Evolutionary conservation across 92 coral and sea anemone genomes (phyloP).

Genomic region (Actinostola sp.): DNA sequence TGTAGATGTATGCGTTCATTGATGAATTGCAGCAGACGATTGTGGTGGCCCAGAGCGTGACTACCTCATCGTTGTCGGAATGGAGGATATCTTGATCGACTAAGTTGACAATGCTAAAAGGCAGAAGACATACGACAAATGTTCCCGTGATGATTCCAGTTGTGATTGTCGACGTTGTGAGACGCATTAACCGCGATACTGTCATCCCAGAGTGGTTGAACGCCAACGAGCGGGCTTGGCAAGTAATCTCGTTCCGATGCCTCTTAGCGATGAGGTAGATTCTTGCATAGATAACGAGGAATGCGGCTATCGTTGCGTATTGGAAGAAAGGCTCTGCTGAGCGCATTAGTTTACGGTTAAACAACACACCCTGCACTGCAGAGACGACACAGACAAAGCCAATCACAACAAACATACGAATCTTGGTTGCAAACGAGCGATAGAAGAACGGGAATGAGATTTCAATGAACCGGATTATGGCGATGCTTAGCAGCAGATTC

Average conservation of each 20-base stretch:
- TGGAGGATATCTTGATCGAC: conserved; percentile 1
- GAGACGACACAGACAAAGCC: conserved; percentile 32
- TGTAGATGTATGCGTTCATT: conserved; percentile 55
- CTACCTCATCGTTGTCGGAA: conserved; percentile 1
- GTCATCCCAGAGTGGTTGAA: conserved; percentile 32
- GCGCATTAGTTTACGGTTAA: conserved; percentile 22
- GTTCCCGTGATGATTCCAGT: conserved; percentile 67
- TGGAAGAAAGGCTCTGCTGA: conserved; percentile 40
- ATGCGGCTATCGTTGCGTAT: conserved; percentile 38
- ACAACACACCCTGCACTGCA: conserved; percentile 39
- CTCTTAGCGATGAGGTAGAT: conserved; percentile 34
- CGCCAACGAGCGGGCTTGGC: conserved; percentile 38
- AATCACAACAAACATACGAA: conserved; percentile 31
- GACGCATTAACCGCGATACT: conserved; percentile 40
- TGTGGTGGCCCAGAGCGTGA: conserved; percentile 45
- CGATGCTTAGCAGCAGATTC: conserved; percentile 49
- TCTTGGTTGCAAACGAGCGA: conserved; percentile 45
- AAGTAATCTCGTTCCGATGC: conserved; percentile 45
- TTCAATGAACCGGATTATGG: conserved; percentile 56
- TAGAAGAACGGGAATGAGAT: conserved; percentile 48
- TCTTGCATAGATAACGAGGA: conserved; percentile 34
- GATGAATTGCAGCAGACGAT: conserved; percentile 48
- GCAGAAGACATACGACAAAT: conserved; percentile 47
- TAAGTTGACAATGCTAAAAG: conserved; percentile 53
- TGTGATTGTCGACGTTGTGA: conserved; percentile 52